Evolutionary conservation across 2,797 vertebrate species (phyloP), one percentile per base, ranked within the genome.

Genomic region (Melanotaenia nigrans): DNA sequence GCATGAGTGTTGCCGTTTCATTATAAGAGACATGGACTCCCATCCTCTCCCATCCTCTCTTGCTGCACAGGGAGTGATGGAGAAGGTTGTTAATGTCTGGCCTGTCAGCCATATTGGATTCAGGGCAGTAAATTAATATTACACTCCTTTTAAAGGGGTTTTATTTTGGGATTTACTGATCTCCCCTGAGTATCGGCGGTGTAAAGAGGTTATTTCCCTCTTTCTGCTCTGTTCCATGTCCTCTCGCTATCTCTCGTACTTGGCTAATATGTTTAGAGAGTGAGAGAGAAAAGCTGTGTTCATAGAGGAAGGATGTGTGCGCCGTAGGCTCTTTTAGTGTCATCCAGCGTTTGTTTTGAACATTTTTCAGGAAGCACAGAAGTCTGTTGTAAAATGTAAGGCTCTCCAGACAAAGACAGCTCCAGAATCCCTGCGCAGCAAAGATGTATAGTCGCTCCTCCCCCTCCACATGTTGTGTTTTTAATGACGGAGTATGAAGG

Each of bases 121-220:
- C 81, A 78, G 73, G 80, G 83, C 82, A 88, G 87, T 93, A 92
- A 92, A 94, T 93, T 92, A 93, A 92, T 93, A 93, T 92, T 88
- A 83, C 85, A 73, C 84, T 89, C 82, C 81, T 90, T 87, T 89
- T 85, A 83, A 89, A 84, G 74, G 64, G 81, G 85, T 86, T 91
- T 92, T 91, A 90, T 91, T 92, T 92, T 83, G 84, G 90, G 88
- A 90, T 92, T 92, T 90, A 91, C 86, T 81, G 61, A 77, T 84
- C 85, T 91, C 90, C 82, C 86, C 68, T 67, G 86, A 89, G 91
- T 86, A 87, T 84, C 22, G n/a, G 65, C 36, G 73, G 79, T 82
- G 77, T 86, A 90, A 86, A 89, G 88, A 89, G 85, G 85, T 89
- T 91, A 89, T 87, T 90, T 86, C 82, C 77, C 79, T 81, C 64